A percentile compares a stretch with the other conserved stretches of the same genome.
Evolutionary conservation across 2,797 vertebrate species (phyloP).

Genomic region (Megaceryle alcyon): DNA sequence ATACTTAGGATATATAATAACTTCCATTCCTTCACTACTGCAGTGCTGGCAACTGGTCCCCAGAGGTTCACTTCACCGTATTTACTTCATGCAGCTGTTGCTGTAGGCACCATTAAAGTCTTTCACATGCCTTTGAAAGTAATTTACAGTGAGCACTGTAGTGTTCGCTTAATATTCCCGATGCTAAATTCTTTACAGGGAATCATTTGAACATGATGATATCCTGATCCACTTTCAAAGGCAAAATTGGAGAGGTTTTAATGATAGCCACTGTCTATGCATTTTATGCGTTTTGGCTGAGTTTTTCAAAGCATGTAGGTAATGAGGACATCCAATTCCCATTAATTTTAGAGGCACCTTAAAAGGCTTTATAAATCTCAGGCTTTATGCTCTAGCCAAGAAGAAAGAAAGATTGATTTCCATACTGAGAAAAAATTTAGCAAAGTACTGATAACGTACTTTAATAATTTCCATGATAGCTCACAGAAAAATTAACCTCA

Average conservation of each 20-base stretch:
- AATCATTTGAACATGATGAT: slow-evolving; percentile 49
- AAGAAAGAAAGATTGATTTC: slow-evolving; percentile 62
- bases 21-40: neutral
- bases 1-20: neutral
- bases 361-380: slow-evolving; percentile 70
- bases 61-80: neutral
- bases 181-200: slow-evolving; percentile 29
- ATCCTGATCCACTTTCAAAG: slow-evolving; percentile 61
- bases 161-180: neutral
- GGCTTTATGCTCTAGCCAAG: slow-evolving; percentile 53
- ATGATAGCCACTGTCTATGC: slow-evolving; percentile 21
- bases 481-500: slow-evolving; percentile 62
- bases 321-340: slow-evolving; percentile 68
- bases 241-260: slow-evolving; percentile 44
- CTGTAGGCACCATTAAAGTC: neutral
- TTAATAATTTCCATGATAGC: slow-evolving; percentile 46
- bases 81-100: slow-evolving; percentile 40
- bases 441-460: slow-evolving; percentile 42
- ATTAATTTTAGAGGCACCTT: slow-evolving; percentile 71
- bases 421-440: slow-evolving; percentile 47
- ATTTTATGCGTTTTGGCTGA: slow-evolving; percentile 64
- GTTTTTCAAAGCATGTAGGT: slow-evolving; percentile 61
- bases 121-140: slow-evolving; percentile 34
- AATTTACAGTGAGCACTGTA: slow-evolving; percentile 12
- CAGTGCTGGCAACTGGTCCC: neutral